Conservation (phyloP, 2,113 vertebrate species). For the Protobothrops mucrosquamatus region DNA sequence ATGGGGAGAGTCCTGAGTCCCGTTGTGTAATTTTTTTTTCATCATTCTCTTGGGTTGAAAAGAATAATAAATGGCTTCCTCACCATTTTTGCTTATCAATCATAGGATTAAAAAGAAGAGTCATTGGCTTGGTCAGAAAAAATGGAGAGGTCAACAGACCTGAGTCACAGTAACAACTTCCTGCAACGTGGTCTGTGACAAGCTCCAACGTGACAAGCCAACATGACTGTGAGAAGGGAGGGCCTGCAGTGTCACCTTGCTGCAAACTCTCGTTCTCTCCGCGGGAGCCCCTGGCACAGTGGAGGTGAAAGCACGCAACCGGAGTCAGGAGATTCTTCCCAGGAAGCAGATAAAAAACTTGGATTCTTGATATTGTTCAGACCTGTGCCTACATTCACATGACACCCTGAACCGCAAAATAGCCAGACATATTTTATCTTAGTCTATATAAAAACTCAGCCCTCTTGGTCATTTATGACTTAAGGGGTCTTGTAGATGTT, state of each 20-base stretch:
- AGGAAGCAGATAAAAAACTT: not conserved
- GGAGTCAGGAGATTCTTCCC: not conserved
- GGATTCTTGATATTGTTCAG: not conserved
- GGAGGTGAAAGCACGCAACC: not conserved
- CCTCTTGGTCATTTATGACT: not conserved
- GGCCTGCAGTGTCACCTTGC: not conserved
- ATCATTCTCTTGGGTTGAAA: no score
- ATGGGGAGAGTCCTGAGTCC: no score
- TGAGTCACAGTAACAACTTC: no score
- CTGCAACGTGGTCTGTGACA: no score
- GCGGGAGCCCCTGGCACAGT: not conserved
- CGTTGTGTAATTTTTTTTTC: no score
- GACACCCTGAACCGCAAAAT: not conserved
- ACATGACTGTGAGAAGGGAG: no score
- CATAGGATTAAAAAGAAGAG: no score
- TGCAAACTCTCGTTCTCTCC: not conserved
- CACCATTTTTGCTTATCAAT: no score
- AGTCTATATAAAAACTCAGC: not conserved
- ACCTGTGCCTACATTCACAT: not conserved
- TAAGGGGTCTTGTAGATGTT: not conserved
- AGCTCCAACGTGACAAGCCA: no score
- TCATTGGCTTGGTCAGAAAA: no score
- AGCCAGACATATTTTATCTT: not conserved
- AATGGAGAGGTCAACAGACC: no score
- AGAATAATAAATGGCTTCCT: no score